Base-by-base conservation (phyloP, 2,888 invertebrate species). In the Heliconius aoede region DNA sequence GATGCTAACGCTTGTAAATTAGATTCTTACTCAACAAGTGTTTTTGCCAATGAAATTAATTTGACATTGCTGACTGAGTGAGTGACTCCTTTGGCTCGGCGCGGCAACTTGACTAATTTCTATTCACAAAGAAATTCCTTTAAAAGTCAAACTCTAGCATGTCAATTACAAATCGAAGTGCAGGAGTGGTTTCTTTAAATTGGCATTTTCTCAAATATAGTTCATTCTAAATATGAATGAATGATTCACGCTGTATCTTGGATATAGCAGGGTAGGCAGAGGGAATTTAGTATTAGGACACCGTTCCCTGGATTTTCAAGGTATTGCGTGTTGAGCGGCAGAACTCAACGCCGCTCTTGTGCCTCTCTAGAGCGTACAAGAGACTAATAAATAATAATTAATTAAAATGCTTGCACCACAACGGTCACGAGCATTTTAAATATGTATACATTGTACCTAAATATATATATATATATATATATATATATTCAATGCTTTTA, bases 1-100 rank as follows among this genome's bases (percentile, higher is more conserved):
- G 60, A 60, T 74, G 69, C 30, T 28, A 32, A 51, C 24, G 40
- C 61, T 74, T 69, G n/a, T 62, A 61, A 69, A 69, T 74, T 74
- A 74, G 69, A 74, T 69, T 74, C 68, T 69, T 74, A 69, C 26
- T 69, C 68, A 74, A 40, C 61, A 72, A 72, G 60, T 74, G 74
- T 68, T 74, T 74, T 30, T 61, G 46, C 26, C 68, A 51, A 74
- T 61, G 61, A 69, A 74, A 74, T 60, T 74, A 74, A 74, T 69
- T 61, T 74, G 68, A 74, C 46, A 30, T 68, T 46, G 60, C 60
- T 28, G 69, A 69, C 60, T 28, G 69, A 69, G 21, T 68, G 69
- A 69, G 72, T 40, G 60, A 61, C 61, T 72, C 72, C 72, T 72
- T 72, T 72, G 72, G 58, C 60, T 72, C 15, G 60, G 55, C 55